Evolutionary conservation across 2,113 vertebrate genomes (phyloP), one percentile per base, ranked within the genome.

Genomic region (Climacteris rufus): DNA sequence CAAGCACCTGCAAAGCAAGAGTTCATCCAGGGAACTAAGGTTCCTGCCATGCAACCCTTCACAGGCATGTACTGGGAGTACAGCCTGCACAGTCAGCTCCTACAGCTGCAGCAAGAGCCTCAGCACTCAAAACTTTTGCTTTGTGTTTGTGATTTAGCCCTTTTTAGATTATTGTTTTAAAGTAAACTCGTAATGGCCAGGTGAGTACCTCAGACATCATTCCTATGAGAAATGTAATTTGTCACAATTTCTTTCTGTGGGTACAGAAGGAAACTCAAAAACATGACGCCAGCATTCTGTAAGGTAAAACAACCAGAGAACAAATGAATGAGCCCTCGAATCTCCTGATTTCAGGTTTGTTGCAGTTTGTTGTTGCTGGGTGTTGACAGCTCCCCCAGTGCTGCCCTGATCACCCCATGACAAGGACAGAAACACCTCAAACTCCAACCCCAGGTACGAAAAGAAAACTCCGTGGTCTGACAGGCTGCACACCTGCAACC

Each of bases 51-150:
- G 21, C 22, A 45, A 6, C 35, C 31, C 42, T 5, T 37, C 5
- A 3, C 5, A 50, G 72, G 37, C 74, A 17, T 27, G 52, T 5
- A 4, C 2, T 7, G 30, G 33, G n/a, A 21, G 60, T 3, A 13
- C 4, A 21, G 8, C 2, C 69, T 4, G 19, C 1, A 23, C 0
- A 8, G 15, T 16, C 20, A 24, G 35, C 72, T n/a, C 87, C 47
- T 24, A 2, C 52, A 23, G 3, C 71, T 12, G 23, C 60, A 50
- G 0, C 0, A 0, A 31, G 3, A 3, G 10, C 17, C 72, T 44
- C 56, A 44, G 33, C 30, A 13, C n/a, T 4, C 72, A 2, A 4
- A 23, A 4, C 2, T 19, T 69, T 10, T 17, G 54, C 35, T 65
- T 37, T 17, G 37, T n/a, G 23, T 21, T 50, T 59, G 24, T 17